Evolutionary conservation across 2,113 vertebrate species (phyloP).

Genomic region (Nymphicus hollandicus): DNA sequence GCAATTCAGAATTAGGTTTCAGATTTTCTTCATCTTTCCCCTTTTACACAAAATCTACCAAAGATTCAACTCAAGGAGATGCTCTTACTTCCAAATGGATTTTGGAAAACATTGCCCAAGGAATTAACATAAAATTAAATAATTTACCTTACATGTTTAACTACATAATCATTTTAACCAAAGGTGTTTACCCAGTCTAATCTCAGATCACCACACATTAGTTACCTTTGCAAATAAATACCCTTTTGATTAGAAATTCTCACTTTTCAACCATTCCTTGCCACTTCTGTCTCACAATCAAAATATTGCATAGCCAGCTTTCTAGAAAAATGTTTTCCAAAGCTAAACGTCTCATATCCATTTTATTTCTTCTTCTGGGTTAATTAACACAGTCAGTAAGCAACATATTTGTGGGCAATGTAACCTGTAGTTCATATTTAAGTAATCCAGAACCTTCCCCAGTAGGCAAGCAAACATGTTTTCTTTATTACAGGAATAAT

Average conservation of each 20-base stretch:
- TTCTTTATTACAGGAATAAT: neutral
- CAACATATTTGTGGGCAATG: neutral
- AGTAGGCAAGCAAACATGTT: neutral
- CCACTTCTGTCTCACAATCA: neutral
- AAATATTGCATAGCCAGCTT: neutral
- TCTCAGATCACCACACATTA: neutral
- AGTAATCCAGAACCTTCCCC: neutral
- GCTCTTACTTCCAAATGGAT: neutral
- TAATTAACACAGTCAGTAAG: neutral
- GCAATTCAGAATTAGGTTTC: neutral
- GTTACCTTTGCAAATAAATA: neutral
- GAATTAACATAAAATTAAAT: neutral
- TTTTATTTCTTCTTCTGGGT: neutral
- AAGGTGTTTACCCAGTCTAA: neutral
- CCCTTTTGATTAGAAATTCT: neutral
- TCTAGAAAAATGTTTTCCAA: neutral
- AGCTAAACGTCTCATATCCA: neutral
- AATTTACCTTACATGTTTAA: neutral
- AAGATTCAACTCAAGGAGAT: neutral
- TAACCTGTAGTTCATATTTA: neutral
- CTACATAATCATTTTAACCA: neutral
- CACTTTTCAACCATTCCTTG: neutral
- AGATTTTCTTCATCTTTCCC: neutral
- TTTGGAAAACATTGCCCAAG: neutral
- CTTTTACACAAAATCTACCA: neutral